Conservation (phyloP, 92 coral and sea anemone species). For the Meandrina meandrites region DNA sequence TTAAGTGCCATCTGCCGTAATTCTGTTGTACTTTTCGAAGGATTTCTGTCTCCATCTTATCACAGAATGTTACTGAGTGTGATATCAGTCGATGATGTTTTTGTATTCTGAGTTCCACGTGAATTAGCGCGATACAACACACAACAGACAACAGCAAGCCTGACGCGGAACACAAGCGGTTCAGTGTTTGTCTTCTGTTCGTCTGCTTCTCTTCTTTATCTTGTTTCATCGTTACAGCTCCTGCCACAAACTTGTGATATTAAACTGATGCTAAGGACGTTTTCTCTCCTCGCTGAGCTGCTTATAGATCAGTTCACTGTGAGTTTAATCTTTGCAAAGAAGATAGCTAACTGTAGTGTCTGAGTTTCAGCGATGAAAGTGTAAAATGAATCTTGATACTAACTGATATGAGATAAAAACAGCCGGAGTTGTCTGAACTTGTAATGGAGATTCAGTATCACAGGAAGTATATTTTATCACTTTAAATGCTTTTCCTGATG, state of each 20-base stretch:
- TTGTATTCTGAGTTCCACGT: neutral
- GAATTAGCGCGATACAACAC: neutral
- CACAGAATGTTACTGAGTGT: neutral
- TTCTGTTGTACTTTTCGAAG: neutral
- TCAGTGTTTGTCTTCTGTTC: too few relatives aligned
- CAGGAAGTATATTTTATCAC: too few relatives aligned
- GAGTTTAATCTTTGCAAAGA: neutral
- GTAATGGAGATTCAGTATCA: too few relatives aligned
- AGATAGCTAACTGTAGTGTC: neutral
- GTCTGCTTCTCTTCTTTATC: neutral
- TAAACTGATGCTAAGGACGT: neutral
- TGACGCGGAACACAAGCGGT: neutral
- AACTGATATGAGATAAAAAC: neutral
- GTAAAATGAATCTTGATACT: neutral
- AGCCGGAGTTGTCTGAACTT: too few relatives aligned
- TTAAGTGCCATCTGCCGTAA: neutral
- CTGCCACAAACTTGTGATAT: neutral
- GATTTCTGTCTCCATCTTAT: too few relatives aligned
- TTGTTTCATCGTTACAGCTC: neutral
- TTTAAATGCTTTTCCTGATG: too few relatives aligned
- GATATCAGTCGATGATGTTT: neutral
- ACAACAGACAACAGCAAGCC: neutral
- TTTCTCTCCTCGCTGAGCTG: conserved; percentile 4
- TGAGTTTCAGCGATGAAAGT: neutral
- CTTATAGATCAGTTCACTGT: conserved; percentile 48